Evolutionary conservation across 2,113 vertebrate species (phyloP), one percentile per base, ranked within the genome.

Genomic region (Parus major): DNA sequence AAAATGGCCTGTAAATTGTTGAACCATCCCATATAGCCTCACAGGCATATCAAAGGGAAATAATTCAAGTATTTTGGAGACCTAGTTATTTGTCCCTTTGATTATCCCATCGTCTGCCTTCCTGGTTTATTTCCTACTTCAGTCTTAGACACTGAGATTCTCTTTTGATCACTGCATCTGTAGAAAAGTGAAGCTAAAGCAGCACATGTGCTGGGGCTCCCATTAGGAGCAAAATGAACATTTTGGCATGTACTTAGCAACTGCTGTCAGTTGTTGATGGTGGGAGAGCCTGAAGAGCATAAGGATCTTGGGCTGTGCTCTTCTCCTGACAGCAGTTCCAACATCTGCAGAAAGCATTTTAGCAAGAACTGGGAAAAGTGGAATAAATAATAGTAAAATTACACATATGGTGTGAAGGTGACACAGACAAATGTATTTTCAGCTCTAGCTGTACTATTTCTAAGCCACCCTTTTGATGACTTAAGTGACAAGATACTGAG

Each of bases 81-180:
- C 23, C 16, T 50, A 82, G 18, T 65, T 85, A 69, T 87, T 82
- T 70, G 22, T 85, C 80, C 46, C 39, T 95, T 95, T 96, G 70
- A 87, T 87, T 92, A 69, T 82, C 33, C 75, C 41, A 56, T 92
- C 70, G 70, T 93, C 50, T 77, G 75, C 33, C 23, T 72, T 92
- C 84, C 71, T 77, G 35, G 11, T 66, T 82, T 65, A 59, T 82
- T 80, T 96, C 83, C 59, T 80, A 80, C 31, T 11, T 69, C 63
- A 50, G 36, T 41, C 39, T 77, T 52, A 59, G 63, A 59, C 78
- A 41, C 2, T 70, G 75, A 70, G 66, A 80, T 80, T 91, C 35
- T 66, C 39, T 88, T 96, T 95, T 96, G 84, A 94, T 93, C 78
- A 70, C 42, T 88, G 42, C 22, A 86, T 66, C 55, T 90, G 75